These are phyloP conservation scores for Erebia aethiops DNA, from an alignment of 2,888 invertebrate genomes.

Conservation along the genomic window DNA sequence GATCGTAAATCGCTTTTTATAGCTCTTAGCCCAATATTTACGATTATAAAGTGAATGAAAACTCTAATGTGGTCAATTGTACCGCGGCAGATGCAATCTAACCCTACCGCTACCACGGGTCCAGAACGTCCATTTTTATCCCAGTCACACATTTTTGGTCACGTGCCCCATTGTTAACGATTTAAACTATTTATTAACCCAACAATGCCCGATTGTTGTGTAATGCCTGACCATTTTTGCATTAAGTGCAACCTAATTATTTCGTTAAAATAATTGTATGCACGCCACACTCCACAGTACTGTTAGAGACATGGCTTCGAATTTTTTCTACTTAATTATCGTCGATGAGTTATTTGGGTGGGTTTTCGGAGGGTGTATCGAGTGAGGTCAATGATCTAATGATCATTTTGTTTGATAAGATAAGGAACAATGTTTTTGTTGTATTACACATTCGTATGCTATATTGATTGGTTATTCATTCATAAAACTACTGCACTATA, in stretches of 20 bases:
- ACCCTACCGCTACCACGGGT: conserved; percentile 49
- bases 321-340: conserved; percentile 47
- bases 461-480: no score
- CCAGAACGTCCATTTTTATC: conserved; percentile 45
- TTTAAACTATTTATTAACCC: conserved; percentile 58
- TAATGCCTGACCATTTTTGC: conserved; percentile 63
- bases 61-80: not conserved
- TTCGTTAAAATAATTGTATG: conserved; percentile 72
- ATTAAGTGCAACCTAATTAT: conserved; percentile 68
- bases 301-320: conserved; percentile 23
- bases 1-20: conserved; percentile 17
- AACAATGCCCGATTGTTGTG: conserved; percentile 60
- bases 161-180: conserved; percentile 66
- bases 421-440: not conserved
- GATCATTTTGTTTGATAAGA: conserved; percentile 13
- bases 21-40: conserved; percentile 15
- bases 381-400: conserved; percentile 32
- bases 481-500: no score
- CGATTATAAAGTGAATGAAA: conserved; percentile 18
- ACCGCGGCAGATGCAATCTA: conserved; percentile 52
- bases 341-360: conserved; percentile 25
- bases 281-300: conserved; percentile 42
- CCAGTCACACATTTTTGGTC: conserved; percentile 58
- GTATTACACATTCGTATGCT: no score
- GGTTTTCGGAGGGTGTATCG: conserved; percentile 27